Conservation (phyloP, 2,888 invertebrate genomes). For the Sesia apiformis region DNA sequence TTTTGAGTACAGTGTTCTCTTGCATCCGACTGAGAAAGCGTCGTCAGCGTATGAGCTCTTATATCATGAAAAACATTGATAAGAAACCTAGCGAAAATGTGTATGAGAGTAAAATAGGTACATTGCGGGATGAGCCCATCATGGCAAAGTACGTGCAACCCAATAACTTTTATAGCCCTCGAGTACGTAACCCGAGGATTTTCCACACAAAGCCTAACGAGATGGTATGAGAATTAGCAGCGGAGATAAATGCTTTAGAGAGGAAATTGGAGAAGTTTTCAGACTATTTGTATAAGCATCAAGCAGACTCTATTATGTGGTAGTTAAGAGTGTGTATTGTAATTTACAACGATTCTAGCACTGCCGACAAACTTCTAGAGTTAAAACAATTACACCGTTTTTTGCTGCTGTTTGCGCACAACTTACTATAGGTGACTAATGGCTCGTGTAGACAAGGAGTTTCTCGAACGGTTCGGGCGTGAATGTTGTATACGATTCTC, state of each 20-base stretch:
- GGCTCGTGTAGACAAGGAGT: too few species aligned
- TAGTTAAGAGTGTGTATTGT: slow-evolving; percentile 20
- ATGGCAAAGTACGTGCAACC: slow-evolving; percentile 64
- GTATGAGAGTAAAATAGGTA: slow-evolving; percentile 47
- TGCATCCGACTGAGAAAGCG: slow-evolving; percentile 77
- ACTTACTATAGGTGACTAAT: too few species aligned
- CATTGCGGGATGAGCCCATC: slow-evolving; percentile 49
- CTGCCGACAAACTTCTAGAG: not conserved
- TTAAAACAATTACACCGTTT: not conserved
- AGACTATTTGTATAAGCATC: slow-evolving; percentile 65
- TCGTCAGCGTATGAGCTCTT: slow-evolving; percentile 56
- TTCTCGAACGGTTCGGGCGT: too few species aligned
- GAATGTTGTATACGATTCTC: too few species aligned
- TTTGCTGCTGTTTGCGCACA: too few species aligned
- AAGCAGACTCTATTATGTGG: slow-evolving; percentile 78
- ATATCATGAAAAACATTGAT: slow-evolving; percentile 49
- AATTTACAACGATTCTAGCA: too few species aligned
- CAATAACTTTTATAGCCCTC: slow-evolving; percentile 64
- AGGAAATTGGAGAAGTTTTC: slow-evolving; percentile 65
- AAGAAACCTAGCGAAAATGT: slow-evolving; percentile 54
- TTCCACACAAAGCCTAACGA: slow-evolving; percentile 64
- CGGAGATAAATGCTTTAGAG: slow-evolving; percentile 73
- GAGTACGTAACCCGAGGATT: slow-evolving; percentile 59
- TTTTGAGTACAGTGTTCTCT: slow-evolving; percentile 81
- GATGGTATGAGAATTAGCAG: slow-evolving; percentile 71